Percentiles rank a stretch among this genome's conserved stretches.
Conservation (phyloP, 1,140 invertebrate genomes). For the Euschistus heros region DNA sequence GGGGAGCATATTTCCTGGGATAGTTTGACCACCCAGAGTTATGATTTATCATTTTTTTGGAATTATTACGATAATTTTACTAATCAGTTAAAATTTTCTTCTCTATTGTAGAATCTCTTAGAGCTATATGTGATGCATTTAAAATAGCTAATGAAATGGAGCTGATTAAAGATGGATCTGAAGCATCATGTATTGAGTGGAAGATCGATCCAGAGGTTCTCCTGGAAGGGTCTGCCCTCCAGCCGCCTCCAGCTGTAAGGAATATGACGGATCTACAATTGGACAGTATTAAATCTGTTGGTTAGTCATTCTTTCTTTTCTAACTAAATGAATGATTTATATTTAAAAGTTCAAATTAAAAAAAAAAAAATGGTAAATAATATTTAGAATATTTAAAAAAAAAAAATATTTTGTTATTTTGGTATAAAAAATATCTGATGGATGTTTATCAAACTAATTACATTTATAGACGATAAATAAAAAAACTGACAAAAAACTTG, state of each 20-base stretch:
- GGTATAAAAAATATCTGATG: no score
- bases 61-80: no score
- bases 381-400: no score
- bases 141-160: constrained; percentile 56
- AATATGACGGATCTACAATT: constrained; percentile 56
- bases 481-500: no score
- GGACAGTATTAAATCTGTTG: constrained; percentile 48
- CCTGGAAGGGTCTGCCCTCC: constrained; percentile 28
- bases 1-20: no score
- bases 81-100: constrained; percentile 19
- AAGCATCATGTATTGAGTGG: background rate
- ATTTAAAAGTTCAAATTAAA: no score
- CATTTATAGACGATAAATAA: no score
- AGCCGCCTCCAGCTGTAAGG: constrained; percentile 43
- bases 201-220: background rate
- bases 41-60: no score
- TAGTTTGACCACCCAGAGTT: background rate
- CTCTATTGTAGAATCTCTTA: constrained; percentile 63
- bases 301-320: constrained; percentile 33
- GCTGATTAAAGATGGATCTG: background rate
- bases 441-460: no score
- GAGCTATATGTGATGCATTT: constrained; percentile 77
- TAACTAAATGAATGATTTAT: no score
- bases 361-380: no score
- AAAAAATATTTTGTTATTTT: no score